Conservation (phyloP, 2,888 invertebrate genomes). For the Drosophila flavopinicola region DNA sequence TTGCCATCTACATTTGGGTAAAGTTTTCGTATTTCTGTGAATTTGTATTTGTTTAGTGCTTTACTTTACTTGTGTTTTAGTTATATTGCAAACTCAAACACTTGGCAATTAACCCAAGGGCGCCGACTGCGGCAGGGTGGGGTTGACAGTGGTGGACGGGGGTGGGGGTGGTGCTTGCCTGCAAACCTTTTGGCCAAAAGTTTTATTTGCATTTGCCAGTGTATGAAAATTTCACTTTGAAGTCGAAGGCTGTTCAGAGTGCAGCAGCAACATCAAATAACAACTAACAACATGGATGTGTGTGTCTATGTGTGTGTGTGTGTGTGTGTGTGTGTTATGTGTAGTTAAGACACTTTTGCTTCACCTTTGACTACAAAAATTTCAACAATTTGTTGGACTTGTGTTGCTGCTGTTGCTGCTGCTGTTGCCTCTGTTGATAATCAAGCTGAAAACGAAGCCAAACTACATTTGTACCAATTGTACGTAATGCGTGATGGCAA, state of each 20-base stretch:
- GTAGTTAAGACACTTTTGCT: slow-evolving; percentile 55
- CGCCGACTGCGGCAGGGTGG: no score
- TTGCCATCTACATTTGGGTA: slow-evolving; percentile 2
- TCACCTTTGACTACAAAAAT: slow-evolving; percentile 72
- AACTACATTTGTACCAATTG: slow-evolving; percentile 61
- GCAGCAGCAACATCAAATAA: slow-evolving; percentile 33
- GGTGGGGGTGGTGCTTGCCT: neutral
- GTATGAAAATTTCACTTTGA: slow-evolving; percentile 45
- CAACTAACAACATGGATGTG: slow-evolving; percentile 8
- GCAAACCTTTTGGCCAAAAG: slow-evolving; percentile 32
- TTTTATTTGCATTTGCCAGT: slow-evolving; percentile 54
- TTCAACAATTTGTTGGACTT: slow-evolving; percentile 57
- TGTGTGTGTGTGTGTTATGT: slow-evolving; percentile 21
- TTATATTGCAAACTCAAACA: slow-evolving; percentile 37
- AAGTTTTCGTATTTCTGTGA: slow-evolving; percentile 10
- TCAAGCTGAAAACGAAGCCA: slow-evolving; percentile 56
- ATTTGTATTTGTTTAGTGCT: neutral
- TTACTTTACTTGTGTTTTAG: slow-evolving; percentile 13
- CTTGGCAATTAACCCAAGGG: slow-evolving; percentile 44
- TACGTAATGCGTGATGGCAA: slow-evolving; percentile 29
- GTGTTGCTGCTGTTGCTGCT: slow-evolving; percentile 40
- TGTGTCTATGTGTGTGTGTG: slow-evolving; percentile 13
- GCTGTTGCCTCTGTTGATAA: slow-evolving; percentile 48
- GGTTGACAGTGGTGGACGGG: neutral
- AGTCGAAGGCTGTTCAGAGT: slow-evolving; percentile 1